These are phyloP conservation scores for Drosophila repleta DNA, from an alignment of 1,140 invertebrate species.

Conservation along the genomic window DNA sequence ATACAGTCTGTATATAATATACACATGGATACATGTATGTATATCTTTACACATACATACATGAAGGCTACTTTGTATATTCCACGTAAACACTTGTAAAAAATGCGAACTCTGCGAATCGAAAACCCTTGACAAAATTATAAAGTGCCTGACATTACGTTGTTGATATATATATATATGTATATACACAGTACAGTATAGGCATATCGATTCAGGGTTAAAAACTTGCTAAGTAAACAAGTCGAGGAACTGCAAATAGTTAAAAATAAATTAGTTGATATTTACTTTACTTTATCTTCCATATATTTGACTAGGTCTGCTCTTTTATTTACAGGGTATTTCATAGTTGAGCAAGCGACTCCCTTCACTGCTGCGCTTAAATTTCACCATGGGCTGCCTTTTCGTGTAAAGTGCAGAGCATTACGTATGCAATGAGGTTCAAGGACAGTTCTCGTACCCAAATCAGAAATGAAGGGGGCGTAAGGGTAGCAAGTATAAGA, in stretches of 20 bases:
- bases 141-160: conserved; percentile 7
- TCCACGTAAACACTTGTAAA: conserved; percentile 9
- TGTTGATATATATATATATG: not conserved
- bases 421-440: conserved; percentile 40
- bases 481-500: conserved; percentile 1
- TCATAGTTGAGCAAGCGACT: not conserved
- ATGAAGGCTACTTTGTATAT: conserved; percentile 2
- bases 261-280: not conserved
- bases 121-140: conserved; percentile 5
- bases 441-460: conserved; percentile 44
- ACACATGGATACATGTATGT: too few relatives aligned
- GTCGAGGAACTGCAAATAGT: too few relatives aligned
- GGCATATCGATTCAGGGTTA: not conserved
- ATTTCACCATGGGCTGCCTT: conserved; percentile 15
- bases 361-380: conserved; percentile 19
- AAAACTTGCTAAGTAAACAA: too few relatives aligned
- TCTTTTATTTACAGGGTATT: conserved; percentile 2
- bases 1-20: not conserved
- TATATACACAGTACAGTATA: not conserved
- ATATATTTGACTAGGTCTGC: not conserved
- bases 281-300: not conserved
- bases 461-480: conserved; percentile 2
- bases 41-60: too few relatives aligned
- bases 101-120: conserved; percentile 11
- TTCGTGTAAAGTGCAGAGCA: conserved; percentile 45